Percentiles rank a stretch among this genome's conserved stretches.
phyloP scores from a whole-genome alignment of 1,140 invertebrate species.

The Cotesia typhae region DNA sequence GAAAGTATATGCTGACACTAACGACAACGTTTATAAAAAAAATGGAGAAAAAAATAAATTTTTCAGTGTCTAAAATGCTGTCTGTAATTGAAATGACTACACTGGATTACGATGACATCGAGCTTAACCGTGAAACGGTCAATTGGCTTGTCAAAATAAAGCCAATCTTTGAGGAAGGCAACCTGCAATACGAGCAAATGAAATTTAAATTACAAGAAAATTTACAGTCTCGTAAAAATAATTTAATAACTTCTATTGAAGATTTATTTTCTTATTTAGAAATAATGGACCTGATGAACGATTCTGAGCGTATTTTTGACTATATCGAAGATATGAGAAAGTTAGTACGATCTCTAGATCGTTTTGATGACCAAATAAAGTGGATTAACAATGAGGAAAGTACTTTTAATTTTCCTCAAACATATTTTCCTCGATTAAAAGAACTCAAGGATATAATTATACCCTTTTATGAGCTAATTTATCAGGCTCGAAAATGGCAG shows the following conservation, averaged over 20 bases:
- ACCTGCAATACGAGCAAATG: constrained; percentile 77
- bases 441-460: constrained; percentile 75
- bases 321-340: constrained; percentile 77
- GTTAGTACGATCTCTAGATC: constrained; percentile 77
- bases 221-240: constrained; percentile 73
- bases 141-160: constrained; percentile 78
- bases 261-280: constrained; percentile 73
- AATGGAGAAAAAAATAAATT: constrained; percentile 71
- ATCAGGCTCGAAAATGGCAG: constrained; percentile 77
- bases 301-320: constrained; percentile 70
- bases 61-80: constrained; percentile 71
- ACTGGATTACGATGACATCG: constrained; percentile 72
- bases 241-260: constrained; percentile 75
- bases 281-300: constrained; percentile 76
- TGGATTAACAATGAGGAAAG: constrained; percentile 93
- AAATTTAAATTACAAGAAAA: constrained; percentile 85
- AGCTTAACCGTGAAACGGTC: constrained; percentile 73
- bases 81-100: constrained; percentile 75
- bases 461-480: constrained; percentile 74
- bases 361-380: constrained; percentile 75
- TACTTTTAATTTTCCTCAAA: constrained; percentile 82
- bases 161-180: constrained; percentile 76
- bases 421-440: constrained; percentile 78
- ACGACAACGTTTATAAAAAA: constrained; percentile 70
- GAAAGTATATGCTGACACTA: constrained; percentile 72